These are phyloP conservation scores for Labeo catla DNA, from an alignment of 2,113 vertebrate genomes.

Conservation along the genomic window DNA sequence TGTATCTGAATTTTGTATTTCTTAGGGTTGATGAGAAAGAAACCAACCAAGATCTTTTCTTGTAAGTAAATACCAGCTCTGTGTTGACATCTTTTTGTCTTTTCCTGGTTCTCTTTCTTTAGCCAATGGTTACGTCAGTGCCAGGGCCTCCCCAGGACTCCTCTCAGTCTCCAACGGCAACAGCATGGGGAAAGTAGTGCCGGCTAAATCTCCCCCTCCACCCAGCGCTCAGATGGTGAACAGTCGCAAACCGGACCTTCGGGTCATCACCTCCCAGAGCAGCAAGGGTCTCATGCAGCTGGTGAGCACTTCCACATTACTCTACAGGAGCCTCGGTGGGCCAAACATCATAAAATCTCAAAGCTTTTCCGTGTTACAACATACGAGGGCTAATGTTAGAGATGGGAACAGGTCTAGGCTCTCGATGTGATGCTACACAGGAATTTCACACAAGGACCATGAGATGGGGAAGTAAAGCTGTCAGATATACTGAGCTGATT, in stretches of 20 bases:
- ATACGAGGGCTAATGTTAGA: slow-evolving; percentile 8
- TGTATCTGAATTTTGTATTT: background rate
- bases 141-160: slow-evolving; percentile 92
- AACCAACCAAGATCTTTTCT: slow-evolving; percentile 27
- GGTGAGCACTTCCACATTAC: slow-evolving; percentile 79
- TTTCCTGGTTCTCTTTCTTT: slow-evolving; percentile 10
- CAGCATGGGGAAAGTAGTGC: slow-evolving; percentile 92
- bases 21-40: slow-evolving; percentile 36
- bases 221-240: slow-evolving; percentile 82
- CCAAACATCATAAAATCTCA: slow-evolving; percentile 6
- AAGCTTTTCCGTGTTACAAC: background rate
- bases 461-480: slow-evolving; percentile 3
- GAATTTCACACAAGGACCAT: background rate
- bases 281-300: slow-evolving; percentile 95
- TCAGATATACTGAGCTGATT: slow-evolving; percentile 26
- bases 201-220: slow-evolving; percentile 89
- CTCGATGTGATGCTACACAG: background rate
- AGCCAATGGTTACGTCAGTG: slow-evolving; percentile 96
- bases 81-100: slow-evolving; percentile 37
- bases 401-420: background rate
- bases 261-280: slow-evolving; percentile 96
- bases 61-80: background rate
- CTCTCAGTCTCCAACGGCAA: slow-evolving; percentile 94
- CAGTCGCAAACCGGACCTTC: slow-evolving; percentile 93
- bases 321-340: slow-evolving; percentile 32